These are phyloP conservation scores for Parapristionchus giblindavisi DNA, from an alignment of 2,888 invertebrate genomes.

Conservation along the genomic window DNA sequence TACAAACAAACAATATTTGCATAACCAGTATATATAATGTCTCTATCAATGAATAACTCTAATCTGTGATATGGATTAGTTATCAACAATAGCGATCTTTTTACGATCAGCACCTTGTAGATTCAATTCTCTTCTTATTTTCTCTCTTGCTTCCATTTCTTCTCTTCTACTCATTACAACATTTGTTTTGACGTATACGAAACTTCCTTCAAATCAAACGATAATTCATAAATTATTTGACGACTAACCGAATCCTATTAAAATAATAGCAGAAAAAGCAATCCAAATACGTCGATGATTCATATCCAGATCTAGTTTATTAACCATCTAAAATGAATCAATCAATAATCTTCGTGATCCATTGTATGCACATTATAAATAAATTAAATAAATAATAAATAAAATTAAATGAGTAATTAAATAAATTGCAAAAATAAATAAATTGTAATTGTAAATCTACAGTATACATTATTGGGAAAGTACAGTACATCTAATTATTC, in stretches of 20 bases:
- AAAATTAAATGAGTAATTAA: neutral
- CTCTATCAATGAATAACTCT: slow-evolving; percentile 5
- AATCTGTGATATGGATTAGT: slow-evolving; percentile 5
- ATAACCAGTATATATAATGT: slow-evolving; percentile 17
- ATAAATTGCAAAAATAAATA: neutral
- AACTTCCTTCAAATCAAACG: neutral
- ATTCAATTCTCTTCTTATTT: slow-evolving; percentile 49
- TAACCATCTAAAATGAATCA: slow-evolving; percentile 51
- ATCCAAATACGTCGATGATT: slow-evolving; percentile 60
- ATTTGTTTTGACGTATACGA: slow-evolving; percentile 38
- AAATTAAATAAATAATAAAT: too few relatives aligned
- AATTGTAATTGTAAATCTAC: neutral
- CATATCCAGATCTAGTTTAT: slow-evolving; percentile 54
- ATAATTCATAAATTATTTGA: neutral
- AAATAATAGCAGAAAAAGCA: slow-evolving; percentile 54
- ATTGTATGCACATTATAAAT: neutral
- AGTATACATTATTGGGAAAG: neutral
- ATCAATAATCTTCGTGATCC: neutral
- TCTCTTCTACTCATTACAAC: slow-evolving; percentile 59
- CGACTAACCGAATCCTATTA: slow-evolving; percentile 55
- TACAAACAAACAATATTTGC: too few relatives aligned
- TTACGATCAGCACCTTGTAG: slow-evolving; percentile 53
- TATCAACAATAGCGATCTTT: slow-evolving; percentile 52
- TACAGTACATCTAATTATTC: too few relatives aligned
- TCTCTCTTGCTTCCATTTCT: slow-evolving; percentile 59